phyloP scores from a whole-genome alignment of 2,113 vertebrate genomes.

The Psittacus erithacus region DNA sequence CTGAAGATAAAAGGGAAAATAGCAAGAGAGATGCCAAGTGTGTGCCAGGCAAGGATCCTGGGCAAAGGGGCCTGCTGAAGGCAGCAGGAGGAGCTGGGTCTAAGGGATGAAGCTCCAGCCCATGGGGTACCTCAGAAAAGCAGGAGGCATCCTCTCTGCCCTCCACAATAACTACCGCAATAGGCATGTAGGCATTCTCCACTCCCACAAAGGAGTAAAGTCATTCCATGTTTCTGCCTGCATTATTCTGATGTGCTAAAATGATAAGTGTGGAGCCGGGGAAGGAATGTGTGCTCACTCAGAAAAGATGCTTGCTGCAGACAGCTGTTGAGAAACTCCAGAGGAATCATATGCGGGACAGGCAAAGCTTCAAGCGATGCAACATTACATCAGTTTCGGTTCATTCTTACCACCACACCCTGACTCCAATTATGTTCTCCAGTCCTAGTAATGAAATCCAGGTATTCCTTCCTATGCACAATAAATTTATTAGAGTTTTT shows the following conservation, averaged over 20 bases:
- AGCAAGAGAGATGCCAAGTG: neutral
- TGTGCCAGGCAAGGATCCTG: fast-evolving
- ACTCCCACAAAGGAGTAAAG: neutral
- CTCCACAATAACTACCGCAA: neutral
- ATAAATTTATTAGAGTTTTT: neutral
- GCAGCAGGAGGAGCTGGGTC: neutral
- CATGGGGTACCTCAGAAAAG: fast-evolving
- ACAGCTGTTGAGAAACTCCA: conserved; percentile 46
- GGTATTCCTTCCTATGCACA: neutral
- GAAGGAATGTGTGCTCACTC: neutral
- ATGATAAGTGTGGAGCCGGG: neutral
- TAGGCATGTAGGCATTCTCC: neutral
- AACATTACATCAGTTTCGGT: conserved; percentile 43
- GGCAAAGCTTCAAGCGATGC: conserved; percentile 7
- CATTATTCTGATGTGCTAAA: neutral
- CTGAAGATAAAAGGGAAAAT: neutral
- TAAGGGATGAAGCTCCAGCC: neutral
- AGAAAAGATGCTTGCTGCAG: neutral
- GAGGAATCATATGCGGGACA: neutral
- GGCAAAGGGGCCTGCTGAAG: neutral
- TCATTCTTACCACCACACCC: conserved; percentile 50
- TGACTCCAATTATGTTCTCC: conserved; percentile 51
- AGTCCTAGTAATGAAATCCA: neutral
- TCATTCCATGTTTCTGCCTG: neutral
- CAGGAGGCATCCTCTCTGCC: neutral